These are phyloP conservation scores for Watersipora subatra DNA, from an alignment of 1,140 invertebrate genomes.

Conservation along the genomic window DNA sequence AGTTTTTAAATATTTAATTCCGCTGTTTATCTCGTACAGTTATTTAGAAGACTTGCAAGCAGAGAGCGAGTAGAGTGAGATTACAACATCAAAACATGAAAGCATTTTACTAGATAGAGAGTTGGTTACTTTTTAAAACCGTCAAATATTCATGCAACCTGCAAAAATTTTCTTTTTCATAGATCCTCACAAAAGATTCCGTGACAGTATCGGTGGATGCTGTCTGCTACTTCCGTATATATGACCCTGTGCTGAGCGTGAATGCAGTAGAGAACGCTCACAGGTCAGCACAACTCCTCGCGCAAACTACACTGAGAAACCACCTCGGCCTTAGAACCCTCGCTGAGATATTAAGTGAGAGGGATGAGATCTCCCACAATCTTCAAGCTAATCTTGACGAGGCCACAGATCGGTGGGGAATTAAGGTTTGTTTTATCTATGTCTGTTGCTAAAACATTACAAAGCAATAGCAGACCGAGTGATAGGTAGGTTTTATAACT, in stretches of 20 bases:
- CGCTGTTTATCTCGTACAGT: no score
- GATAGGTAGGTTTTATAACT: no score
- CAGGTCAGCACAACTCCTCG: slow-evolving; percentile 40
- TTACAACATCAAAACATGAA: no score
- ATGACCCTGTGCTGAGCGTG: slow-evolving; percentile 83
- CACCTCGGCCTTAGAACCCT: slow-evolving; percentile 76
- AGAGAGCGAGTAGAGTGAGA: no score
- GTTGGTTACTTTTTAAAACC: no score
- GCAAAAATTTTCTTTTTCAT: slow-evolving; percentile 13
- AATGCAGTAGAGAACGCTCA: slow-evolving; percentile 90
- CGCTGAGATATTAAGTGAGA: slow-evolving; percentile 69
- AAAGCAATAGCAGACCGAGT: no score
- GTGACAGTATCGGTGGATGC: slow-evolving; percentile 80
- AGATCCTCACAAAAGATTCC: slow-evolving; percentile 77
- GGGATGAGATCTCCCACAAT: slow-evolving; percentile 71
- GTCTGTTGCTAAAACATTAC: no score
- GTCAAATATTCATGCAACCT: no score
- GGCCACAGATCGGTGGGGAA: slow-evolving; percentile 90
- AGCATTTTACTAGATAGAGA: no score
- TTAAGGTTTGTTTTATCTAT: slow-evolving; percentile 77
- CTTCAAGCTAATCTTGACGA: slow-evolving; percentile 67
- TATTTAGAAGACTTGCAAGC: no score
- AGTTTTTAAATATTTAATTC: no score
- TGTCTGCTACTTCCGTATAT: slow-evolving; percentile 72
- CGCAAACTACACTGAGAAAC: slow-evolving; percentile 52